Conservation (phyloP, 2,797 vertebrate genomes). For the Tolypeutes matacus region DNA sequence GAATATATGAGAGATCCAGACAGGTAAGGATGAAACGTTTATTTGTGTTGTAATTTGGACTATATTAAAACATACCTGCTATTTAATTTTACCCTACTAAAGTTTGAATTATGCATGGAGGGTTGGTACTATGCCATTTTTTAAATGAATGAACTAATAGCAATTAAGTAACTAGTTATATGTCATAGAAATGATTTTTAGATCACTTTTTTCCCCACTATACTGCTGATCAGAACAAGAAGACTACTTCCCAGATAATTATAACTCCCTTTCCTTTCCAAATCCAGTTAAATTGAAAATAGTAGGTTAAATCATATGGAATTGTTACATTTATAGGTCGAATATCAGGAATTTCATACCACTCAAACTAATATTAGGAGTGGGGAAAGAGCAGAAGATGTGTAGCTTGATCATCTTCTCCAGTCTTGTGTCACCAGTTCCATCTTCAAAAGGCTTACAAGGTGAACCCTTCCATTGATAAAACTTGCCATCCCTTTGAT, state of each 20-base stretch:
- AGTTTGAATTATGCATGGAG: slow-evolving; percentile 4
- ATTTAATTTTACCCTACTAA: slow-evolving; percentile 46
- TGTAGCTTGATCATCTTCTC: background rate
- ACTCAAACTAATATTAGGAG: slow-evolving; percentile 17
- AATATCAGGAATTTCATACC: slow-evolving; percentile 15
- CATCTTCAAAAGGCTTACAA: background rate
- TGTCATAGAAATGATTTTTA: slow-evolving; percentile 53
- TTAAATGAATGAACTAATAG: background rate
- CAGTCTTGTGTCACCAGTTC: background rate
- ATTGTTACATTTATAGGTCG: background rate
- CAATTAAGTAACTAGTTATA: slow-evolving; percentile 46
- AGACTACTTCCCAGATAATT: slow-evolving; percentile 44
- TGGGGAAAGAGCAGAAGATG: background rate
- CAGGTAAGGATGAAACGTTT: background rate
- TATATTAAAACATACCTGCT: slow-evolving; percentile 16
- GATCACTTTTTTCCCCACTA: slow-evolving; percentile 15
- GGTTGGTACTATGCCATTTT: background rate
- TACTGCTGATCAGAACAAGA: slow-evolving; percentile 48
- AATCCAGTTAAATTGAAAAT: slow-evolving; percentile 56
- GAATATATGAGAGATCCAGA: slow-evolving; percentile 47
- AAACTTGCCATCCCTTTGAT: slow-evolving; percentile 15
- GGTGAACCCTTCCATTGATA: background rate
- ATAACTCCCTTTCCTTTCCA: slow-evolving; percentile 44
- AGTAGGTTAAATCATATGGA: slow-evolving; percentile 6
- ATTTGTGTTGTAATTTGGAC: background rate